These are phyloP conservation scores for Diadegma fenestrale DNA, from an alignment of 2,888 invertebrate species.

Conservation along the genomic window DNA sequence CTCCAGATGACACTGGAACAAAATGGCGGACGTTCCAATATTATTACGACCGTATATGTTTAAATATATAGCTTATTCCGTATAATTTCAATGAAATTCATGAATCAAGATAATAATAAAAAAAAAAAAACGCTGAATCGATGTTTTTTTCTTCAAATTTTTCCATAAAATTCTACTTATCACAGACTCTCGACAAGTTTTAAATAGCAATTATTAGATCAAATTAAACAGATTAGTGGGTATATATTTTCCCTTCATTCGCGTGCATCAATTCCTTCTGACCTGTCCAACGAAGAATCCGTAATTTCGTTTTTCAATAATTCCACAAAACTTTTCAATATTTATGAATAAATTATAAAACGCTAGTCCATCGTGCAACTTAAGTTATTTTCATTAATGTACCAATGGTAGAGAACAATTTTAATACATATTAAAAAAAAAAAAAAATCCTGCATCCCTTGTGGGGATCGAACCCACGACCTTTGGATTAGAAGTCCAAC, in stretches of 20 bases:
- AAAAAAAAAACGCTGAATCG: neutral
- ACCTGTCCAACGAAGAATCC: neutral
- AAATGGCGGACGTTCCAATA: neutral
- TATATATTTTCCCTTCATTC: neutral
- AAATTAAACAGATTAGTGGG: no score
- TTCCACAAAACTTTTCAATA: neutral
- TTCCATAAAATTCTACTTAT: neutral
- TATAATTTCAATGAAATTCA: neutral
- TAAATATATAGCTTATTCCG: neutral
- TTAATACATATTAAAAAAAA: conserved; percentile 57
- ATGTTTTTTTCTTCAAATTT: neutral
- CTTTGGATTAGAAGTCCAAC: conserved; percentile 84
- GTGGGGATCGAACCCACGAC: conserved; percentile 84
- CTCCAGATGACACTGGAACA: neutral
- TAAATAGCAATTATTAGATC: neutral
- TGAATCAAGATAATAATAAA: neutral
- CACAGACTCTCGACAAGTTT: neutral
- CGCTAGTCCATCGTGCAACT: neutral
- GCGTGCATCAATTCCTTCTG: neutral
- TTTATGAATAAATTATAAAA: neutral
- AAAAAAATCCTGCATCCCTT: conserved; percentile 81
- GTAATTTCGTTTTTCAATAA: neutral
- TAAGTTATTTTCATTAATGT: neutral
- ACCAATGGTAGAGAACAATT: neutral
- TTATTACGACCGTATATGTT: neutral